Evolutionary conservation across 2,797 vertebrate genomes (phyloP), one percentile per base, ranked within the genome.

Genomic region (Orientallactaga sibirica): DNA sequence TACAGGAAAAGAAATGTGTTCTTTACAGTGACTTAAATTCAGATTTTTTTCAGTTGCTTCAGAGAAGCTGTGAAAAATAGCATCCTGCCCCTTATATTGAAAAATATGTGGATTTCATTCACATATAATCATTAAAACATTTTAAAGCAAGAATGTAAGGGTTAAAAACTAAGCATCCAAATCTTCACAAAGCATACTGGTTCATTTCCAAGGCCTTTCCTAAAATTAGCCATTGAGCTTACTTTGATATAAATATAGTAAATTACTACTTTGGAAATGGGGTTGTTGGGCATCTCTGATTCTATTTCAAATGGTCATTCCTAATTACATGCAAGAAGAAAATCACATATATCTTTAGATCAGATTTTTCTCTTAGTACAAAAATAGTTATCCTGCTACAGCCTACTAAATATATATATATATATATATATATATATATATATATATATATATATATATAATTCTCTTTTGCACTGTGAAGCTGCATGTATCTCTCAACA

Each of bases 261-360:
- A 95, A 93, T 96, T 95, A 77, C 81, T 95, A 93, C 94, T 96
- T 97, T 88, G 86, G 88, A 97, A 96, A 93, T 43, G 70, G 80
- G 61, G 64, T 73, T 97, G 91, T 76, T 75, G 87, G 82, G 67
- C 71, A 94, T 94, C 75, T 94, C 64, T 29, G 61, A 22, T 90
- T 96, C 76, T 91, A 70, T 96, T 93, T 96, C 55, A 95, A 93
- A 92, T 94, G 94, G 93, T 75, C 91, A 94, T 96, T 95, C 68
- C 76, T 94, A 96, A 96, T 95, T 96, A 94, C 18, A 93, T 43
- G 93, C 66, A 96, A 16, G 29, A 71, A 76, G 86, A 83, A 85
- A 91, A 89, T 91, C n/a, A 94, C 94, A 85, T 94, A 67, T 93
- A 94, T 95, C 78, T 95, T 93, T 95, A 96, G 90, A 83, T 92